Evolutionary conservation across 2,113 vertebrate genomes (phyloP).

Genomic region (Antigone vipio): DNA sequence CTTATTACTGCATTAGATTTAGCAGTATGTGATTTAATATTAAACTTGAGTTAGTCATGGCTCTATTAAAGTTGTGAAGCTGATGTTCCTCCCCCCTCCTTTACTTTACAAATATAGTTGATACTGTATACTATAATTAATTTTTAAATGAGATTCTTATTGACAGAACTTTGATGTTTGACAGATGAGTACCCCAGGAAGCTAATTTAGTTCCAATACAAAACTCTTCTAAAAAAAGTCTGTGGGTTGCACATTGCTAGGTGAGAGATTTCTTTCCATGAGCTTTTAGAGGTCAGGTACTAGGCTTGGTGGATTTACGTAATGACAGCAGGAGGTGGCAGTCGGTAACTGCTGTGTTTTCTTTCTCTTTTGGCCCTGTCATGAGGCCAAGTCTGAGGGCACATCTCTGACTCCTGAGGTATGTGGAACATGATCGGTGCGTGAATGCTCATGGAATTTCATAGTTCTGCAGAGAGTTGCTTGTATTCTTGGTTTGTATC

Average conservation of each 20-base stretch:
- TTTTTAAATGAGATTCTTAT: background rate
- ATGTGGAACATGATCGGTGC: background rate
- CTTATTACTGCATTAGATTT: background rate
- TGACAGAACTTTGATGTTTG: background rate
- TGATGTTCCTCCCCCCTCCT: background rate
- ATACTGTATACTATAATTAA: accelerated
- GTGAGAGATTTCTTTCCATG: background rate
- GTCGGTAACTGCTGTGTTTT: background rate
- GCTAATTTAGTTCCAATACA: background rate
- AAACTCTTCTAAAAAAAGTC: background rate
- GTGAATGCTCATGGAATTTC: background rate
- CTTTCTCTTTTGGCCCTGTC: background rate
- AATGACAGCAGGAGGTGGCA: background rate
- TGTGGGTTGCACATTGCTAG: background rate
- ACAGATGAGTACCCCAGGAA: background rate
- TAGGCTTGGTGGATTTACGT: background rate
- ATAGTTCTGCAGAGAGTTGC: background rate
- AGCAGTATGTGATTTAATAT: background rate
- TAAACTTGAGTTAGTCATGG: background rate
- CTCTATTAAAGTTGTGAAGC: background rate
- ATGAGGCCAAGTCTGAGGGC: background rate
- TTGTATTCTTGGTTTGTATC: background rate
- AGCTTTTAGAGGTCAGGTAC: background rate
- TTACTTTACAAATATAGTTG: accelerated
- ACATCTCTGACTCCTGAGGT: background rate